Evolutionary conservation across 2,797 vertebrate species (phyloP).

Genomic region (Todus mexicanus): DNA sequence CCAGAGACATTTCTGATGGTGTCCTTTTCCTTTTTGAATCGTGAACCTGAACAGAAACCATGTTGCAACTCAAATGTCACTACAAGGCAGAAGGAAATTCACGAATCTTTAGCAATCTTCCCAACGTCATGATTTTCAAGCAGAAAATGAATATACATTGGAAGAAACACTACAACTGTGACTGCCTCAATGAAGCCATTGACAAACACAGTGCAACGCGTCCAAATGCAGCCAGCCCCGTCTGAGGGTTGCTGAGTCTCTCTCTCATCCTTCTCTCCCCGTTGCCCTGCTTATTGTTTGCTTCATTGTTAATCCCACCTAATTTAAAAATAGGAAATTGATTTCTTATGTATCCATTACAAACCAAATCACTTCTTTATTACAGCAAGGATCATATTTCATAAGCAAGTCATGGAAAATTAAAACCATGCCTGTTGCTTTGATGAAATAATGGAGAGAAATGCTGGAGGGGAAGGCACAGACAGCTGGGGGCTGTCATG

Average conservation of each 20-base stretch:
- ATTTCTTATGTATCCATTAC: slow-evolving; percentile 64
- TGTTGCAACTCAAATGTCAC: slow-evolving; percentile 39
- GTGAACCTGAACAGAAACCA: slow-evolving; percentile 24
- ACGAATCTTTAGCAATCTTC: slow-evolving; percentile 50
- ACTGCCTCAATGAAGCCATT: slow-evolving; percentile 1
- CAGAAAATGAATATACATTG: background rate
- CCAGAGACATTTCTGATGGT: background rate
- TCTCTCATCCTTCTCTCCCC: background rate
- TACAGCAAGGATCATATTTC: slow-evolving; percentile 50
- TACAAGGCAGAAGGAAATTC: slow-evolving; percentile 40
- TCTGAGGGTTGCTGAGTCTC: background rate
- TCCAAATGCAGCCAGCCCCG: background rate
- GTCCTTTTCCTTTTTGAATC: background rate
- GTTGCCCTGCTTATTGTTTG: slow-evolving; percentile 33
- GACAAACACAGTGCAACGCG: background rate
- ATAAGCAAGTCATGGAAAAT: slow-evolving; percentile 62
- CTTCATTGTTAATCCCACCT: slow-evolving; percentile 54
- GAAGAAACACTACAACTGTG: slow-evolving; percentile 29
- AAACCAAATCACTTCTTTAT: slow-evolving; percentile 62
- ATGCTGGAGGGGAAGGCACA: slow-evolving; percentile 32
- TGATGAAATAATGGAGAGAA: slow-evolving; percentile 63
- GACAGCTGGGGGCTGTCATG: slow-evolving; percentile 49
- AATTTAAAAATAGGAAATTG: slow-evolving; percentile 69
- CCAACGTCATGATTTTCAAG: background rate
- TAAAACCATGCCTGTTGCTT: slow-evolving; percentile 54